Conservation (phyloP, 2,797 vertebrate genomes). For the Leptodactylus fallax region DNA sequence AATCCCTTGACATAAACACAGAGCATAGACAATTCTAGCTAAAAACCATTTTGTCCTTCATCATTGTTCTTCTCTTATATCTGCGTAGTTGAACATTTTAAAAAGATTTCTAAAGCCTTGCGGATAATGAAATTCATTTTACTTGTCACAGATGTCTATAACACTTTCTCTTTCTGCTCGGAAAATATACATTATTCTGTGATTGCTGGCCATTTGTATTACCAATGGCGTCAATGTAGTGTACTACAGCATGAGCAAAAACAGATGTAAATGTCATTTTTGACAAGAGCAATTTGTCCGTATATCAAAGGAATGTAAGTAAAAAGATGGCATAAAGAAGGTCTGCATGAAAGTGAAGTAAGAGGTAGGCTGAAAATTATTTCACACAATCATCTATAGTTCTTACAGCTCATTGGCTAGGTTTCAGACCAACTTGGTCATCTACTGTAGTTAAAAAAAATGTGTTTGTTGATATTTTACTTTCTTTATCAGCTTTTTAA, state of each 20-base stretch:
- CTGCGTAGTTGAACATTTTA: not conserved
- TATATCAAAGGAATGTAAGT: slow-evolving; percentile 4
- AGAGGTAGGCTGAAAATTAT: not conserved
- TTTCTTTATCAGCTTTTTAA: not conserved
- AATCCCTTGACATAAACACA: not conserved
- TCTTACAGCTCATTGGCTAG: no score
- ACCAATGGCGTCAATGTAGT: slow-evolving; percentile 17
- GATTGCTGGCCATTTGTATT: slow-evolving; percentile 48
- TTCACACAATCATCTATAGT: not conserved
- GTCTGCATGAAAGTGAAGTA: not conserved
- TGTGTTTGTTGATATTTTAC: not conserved
- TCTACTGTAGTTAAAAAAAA: not conserved
- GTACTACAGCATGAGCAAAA: slow-evolving; percentile 22
- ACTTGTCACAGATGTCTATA: slow-evolving; percentile 41
- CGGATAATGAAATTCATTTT: slow-evolving; percentile 47
- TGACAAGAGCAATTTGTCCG: slow-evolving; percentile 44
- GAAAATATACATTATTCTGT: slow-evolving; percentile 43
- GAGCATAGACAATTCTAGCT: not conserved
- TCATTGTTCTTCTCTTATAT: slow-evolving; percentile 7
- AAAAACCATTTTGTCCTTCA: slow-evolving; percentile 1
- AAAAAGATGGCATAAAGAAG: slow-evolving; percentile 13
- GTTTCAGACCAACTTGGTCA: no score
- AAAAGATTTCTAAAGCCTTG: slow-evolving; percentile 36
- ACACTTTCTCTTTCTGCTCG: slow-evolving; percentile 36
- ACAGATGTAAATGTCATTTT: slow-evolving; percentile 55